Evolutionary conservation across 2,113 vertebrate species (phyloP), one percentile per base, ranked within the genome.

Genomic region (Actenoides hombroni): DNA sequence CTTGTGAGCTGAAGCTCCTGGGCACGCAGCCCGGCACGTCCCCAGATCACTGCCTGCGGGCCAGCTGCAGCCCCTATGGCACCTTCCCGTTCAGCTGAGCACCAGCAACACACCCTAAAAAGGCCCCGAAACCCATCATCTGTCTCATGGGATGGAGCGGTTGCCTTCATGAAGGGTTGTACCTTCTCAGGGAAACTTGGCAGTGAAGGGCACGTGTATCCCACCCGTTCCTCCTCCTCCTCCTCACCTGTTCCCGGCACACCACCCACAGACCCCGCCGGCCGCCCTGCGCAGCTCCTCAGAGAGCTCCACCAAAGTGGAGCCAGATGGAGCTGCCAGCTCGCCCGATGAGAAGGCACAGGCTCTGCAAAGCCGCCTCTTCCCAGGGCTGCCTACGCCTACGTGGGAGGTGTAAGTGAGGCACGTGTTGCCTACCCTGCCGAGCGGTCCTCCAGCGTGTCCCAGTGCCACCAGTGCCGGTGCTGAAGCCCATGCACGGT

Each of bases 311-410:
- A 60, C 35, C 11, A 9, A 65, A 71, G 86, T 3, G 2, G 73
- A 94, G 78, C 77, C 92, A 89, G 90, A 95, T 91, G 89, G 96
- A 94, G 77, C 93, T 83, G 90, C 89, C 89, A 93, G 83, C 90
- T 92, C 49, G 12, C 82, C 86, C 0, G 0, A 54, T 0, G 39
- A 65, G 81, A 51, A 26, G 78, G 87, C 67, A 56, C 87, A 90
- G 54, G 85, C 75, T 89, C 83, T 49, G 51, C 82, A 77, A 77
- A 88, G 83, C 79, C 2, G 65, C 93, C 83, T 95, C 94, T 65
- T 91, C 90, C 78, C 2, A 2, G 65, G 88, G 48, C 96, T 95
- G 88, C 94, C 93, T 39, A 93, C 93, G 90, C 61, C 86, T 0
- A 3, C 0, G 91, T 90, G 63, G 93, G 94, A 96, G 83, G 83